Conservation (phyloP, 37 sponge, comb jelly and placozoan genomes). For the Beroe ovata region DNA sequence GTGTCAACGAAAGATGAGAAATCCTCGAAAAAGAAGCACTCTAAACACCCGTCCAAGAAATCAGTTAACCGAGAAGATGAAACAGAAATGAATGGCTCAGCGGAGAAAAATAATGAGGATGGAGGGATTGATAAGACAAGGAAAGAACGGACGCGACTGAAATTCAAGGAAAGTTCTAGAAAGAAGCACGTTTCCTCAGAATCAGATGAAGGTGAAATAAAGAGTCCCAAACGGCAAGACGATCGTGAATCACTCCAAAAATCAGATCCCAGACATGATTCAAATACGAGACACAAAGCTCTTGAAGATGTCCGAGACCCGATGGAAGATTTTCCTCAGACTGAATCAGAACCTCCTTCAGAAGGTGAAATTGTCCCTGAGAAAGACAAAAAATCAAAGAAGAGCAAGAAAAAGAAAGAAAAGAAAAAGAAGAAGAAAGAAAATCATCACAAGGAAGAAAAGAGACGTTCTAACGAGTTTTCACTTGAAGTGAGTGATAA, state of each 20-base stretch:
- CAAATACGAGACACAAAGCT: not conserved
- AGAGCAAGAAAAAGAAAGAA: constrained; percentile 10
- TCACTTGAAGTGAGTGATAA: constrained; percentile 60
- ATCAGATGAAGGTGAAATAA: not conserved
- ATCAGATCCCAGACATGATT: not conserved
- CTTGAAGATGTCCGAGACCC: constrained; percentile 19
- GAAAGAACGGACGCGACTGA: not conserved
- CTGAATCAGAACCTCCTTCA: not conserved
- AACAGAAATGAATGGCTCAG: not conserved
- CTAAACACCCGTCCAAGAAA: not conserved
- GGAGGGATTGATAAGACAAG: not conserved
- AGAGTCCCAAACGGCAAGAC: no score
- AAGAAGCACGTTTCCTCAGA: not conserved
- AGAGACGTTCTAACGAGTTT: not conserved
- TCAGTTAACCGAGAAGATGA: not conserved
- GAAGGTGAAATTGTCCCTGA: not conserved
- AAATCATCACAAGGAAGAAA: not conserved
- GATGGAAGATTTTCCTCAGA: constrained; percentile 36
- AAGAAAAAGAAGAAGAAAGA: constrained; percentile 58
- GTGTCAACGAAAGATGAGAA: no score
- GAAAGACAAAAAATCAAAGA: constrained; percentile 23
- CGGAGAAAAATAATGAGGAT: not conserved
- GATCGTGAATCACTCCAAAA: not conserved
- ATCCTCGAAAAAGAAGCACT: not conserved
- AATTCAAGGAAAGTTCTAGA: not conserved